phyloP scores from a whole-genome alignment of 2,888 invertebrate genomes.

The Leptopterna dolabrata region DNA sequence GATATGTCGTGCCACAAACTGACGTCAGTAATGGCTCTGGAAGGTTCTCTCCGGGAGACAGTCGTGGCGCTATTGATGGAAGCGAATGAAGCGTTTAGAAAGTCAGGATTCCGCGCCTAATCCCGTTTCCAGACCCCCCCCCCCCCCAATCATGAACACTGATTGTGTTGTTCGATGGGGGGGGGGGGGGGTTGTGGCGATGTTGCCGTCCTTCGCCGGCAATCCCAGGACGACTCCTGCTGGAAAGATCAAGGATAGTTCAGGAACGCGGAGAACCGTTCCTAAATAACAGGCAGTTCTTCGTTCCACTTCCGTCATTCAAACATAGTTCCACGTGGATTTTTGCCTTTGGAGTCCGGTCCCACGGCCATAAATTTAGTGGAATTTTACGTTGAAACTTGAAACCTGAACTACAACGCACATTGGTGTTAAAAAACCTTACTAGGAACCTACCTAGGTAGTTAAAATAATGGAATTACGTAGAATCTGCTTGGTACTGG shows the following conservation, averaged over 20 bases:
- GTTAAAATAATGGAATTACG: too few relatives aligned
- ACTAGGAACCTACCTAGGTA: too few relatives aligned
- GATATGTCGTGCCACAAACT: too few relatives aligned
- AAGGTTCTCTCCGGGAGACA: neutral
- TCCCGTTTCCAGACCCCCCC: constrained; percentile 36
- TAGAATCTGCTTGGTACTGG: too few relatives aligned
- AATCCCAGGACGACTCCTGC: neutral
- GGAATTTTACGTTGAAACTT: too few relatives aligned
- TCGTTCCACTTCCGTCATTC: neutral
- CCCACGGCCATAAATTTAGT: too few relatives aligned
- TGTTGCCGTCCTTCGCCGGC: constrained; percentile 4
- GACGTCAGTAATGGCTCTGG: neutral
- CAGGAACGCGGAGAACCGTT: neutral
- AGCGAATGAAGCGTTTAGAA: constrained; percentile 53
- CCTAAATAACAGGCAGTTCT: neutral
- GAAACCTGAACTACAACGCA: too few relatives aligned
- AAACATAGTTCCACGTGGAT: too few relatives aligned
- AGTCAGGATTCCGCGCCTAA: constrained; percentile 41
- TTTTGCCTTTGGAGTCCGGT: too few relatives aligned
- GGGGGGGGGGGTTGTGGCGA: neutral
- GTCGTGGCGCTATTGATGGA: constrained; percentile 32
- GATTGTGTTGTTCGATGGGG: neutral
- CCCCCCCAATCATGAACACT: neutral
- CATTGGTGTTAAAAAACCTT: too few relatives aligned
- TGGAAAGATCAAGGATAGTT: neutral